Evolutionary conservation across 1,140 invertebrate genomes (phyloP), one percentile per base, ranked within the genome.

Genomic region (Tetramorium parvispinum): DNA sequence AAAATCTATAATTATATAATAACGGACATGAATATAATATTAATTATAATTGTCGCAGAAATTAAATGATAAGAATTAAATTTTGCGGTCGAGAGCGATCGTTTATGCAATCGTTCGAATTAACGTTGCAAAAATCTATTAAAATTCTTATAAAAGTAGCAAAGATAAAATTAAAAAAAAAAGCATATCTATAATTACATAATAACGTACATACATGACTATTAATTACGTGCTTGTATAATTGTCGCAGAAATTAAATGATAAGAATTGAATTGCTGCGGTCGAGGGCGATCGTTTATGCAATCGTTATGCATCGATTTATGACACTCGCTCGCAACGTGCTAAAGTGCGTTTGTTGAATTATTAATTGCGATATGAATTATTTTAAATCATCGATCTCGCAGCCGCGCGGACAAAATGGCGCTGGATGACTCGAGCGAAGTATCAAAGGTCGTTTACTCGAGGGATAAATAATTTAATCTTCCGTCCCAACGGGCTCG

Each of bases 401-500:
- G 27, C n/a, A n/a, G 5, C 24, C 27, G 55, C 73, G 70, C 75
- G 65, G 66, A 76, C 77, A 94, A 93, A 92, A 94, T 94, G 93
- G 93, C 92, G 92, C 87, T 92, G 89, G 89, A 75, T 94, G 91
- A 93, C 92, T 94, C 90, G 90, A 91, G 82, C 68, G 81, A 91
- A 85, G 92, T 92, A 91, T 91, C 93, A 93, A 94, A 93, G 93
- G 93, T 94, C 92, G 85, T 88, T 78, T 59, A 55, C 85, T 88
- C 37, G 49, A 18, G 71, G 21, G 53, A 70, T 70, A n/a, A 75
- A 89, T 91, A 77, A 88, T 53, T n/a, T 65, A 32, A 76, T 59
- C 55, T 86, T 75, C 87, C 24, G n/a, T 57, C 5, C 46, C n/a
- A 3, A 61, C 16, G 55, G 16, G 2, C 40, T 71, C 59, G 21